These are phyloP conservation scores for Helicorthomorpha holstii DNA, from an alignment of 1,140 invertebrate genomes.

Conservation along the genomic window DNA sequence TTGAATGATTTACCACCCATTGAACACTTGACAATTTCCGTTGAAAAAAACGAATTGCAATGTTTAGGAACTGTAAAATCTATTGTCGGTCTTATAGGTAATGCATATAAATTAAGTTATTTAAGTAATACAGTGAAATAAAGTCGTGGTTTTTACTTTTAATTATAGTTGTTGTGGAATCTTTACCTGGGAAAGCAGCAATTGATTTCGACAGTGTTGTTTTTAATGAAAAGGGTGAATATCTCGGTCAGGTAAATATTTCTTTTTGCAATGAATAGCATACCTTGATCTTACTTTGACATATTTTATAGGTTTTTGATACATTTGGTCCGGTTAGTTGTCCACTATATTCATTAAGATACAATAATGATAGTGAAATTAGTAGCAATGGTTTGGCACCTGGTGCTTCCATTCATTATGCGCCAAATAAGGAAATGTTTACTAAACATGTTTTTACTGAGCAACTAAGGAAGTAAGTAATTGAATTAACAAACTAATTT, in stretches of 20 bases:
- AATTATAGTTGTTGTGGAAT: conserved; percentile 46
- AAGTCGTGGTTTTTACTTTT: neutral
- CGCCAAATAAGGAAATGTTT: neutral
- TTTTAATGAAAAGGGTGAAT: conserved; percentile 35
- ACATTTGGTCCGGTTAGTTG: neutral
- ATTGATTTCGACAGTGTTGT: conserved; percentile 68
- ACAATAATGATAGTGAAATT: neutral
- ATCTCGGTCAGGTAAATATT: conserved; percentile 18
- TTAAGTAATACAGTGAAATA: conserved; percentile 24
- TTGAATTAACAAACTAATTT: too few relatives aligned
- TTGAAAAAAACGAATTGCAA: conserved; percentile 52
- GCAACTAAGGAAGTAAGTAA: neutral
- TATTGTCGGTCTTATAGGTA: too few relatives aligned
- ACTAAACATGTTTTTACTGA: neutral
- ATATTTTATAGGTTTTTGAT: conserved; percentile 3
- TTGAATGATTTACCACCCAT: conserved; percentile 62
- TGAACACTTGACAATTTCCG: conserved; percentile 58
- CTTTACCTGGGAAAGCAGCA: conserved; percentile 45
- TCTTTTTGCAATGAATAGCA: too few relatives aligned
- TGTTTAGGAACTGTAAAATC: conserved; percentile 51
- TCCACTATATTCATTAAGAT: neutral
- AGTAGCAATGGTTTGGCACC: neutral
- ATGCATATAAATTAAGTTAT: conserved; percentile 51
- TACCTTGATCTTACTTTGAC: too few relatives aligned
- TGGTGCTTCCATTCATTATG: neutral